Conservation (phyloP, 2,113 vertebrate species). For the Thomomys bottae region DNA sequence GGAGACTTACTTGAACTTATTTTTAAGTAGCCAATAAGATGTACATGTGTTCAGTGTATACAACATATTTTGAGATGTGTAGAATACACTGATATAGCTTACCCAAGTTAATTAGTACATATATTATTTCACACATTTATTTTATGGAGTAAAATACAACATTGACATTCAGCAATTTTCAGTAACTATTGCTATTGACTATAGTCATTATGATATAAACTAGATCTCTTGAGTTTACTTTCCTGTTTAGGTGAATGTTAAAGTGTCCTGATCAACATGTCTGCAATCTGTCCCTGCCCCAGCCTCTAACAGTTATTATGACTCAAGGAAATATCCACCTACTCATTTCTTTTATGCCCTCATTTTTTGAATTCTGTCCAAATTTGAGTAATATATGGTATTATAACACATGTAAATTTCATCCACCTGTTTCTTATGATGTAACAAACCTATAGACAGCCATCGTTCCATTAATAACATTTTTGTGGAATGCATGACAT, state of each 20-base stretch:
- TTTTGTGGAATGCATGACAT: neutral
- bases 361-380: neutral
- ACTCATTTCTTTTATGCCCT: neutral
- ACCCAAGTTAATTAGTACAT: neutral
- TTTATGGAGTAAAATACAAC: neutral
- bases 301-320: neutral
- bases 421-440: neutral
- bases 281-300: neutral
- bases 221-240: neutral
- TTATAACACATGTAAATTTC: neutral
- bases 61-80: neutral
- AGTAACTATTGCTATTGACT: neutral
- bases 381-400: neutral
- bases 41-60: neutral
- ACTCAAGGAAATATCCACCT: constrained; percentile 28
- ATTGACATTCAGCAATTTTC: neutral
- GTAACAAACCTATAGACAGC: neutral
- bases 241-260: neutral
- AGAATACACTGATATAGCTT: neutral
- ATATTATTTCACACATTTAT: neutral
- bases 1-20: no score
- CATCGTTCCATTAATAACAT: neutral
- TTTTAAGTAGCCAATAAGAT: constrained; percentile 4
- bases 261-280: neutral
- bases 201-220: neutral